Percentiles rank a stretch among this genome's conserved stretches.
Evolutionary conservation across 2,888 invertebrate genomes (phyloP).

Genomic region (Portevinia maculata): DNA sequence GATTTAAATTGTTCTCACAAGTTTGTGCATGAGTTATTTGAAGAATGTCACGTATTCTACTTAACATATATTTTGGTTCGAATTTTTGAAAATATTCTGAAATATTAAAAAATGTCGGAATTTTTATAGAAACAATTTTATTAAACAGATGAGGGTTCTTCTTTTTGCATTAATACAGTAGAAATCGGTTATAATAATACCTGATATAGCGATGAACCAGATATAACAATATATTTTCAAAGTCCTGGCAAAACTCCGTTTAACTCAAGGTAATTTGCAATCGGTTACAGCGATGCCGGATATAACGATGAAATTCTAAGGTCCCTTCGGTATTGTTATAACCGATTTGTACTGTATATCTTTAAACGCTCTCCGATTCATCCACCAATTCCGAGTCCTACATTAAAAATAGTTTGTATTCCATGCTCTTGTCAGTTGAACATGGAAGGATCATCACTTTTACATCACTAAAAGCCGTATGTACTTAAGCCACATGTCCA

Average conservation of each 20-base stretch:
- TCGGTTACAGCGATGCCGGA: too few species aligned
- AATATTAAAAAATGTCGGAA: not conserved
- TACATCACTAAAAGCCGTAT: conserved; percentile 57
- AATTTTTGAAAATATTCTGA: not conserved
- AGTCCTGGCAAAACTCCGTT: too few species aligned
- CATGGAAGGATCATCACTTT: conserved; percentile 24
- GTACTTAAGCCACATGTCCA: conserved; percentile 18
- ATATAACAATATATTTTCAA: too few species aligned
- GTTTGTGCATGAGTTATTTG: too few species aligned
- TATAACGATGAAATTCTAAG: too few species aligned
- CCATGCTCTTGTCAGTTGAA: conserved; percentile 34
- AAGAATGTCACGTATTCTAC: not conserved
- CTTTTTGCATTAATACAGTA: not conserved
- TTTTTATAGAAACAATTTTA: not conserved
- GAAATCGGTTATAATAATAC: too few species aligned
- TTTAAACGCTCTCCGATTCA: conserved; percentile 9
- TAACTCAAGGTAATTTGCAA: too few species aligned
- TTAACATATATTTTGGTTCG: not conserved
- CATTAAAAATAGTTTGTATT: conserved; percentile 13
- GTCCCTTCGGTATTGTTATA: too few species aligned
- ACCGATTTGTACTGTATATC: too few species aligned
- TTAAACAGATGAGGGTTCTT: too few species aligned
- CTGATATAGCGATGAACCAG: too few species aligned
- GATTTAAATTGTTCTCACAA: too few species aligned
- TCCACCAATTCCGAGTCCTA: not conserved